Evolutionary conservation across 2,113 vertebrate species (phyloP).

Genomic region (Uria aalge): DNA sequence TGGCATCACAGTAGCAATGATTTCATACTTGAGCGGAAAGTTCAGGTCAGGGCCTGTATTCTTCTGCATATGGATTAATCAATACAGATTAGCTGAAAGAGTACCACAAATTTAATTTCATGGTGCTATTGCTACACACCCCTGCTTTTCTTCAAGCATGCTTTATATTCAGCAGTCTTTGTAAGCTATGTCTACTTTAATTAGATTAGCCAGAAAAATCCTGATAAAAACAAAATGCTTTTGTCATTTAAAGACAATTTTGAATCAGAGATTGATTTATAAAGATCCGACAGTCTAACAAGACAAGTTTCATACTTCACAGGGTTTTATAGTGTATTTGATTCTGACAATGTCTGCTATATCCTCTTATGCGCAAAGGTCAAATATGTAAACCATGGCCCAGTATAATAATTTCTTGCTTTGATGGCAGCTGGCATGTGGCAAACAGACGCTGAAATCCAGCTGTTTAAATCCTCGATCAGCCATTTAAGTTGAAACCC

Average conservation of each 20-base stretch:
- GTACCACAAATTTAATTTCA: background rate
- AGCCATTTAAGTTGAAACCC: background rate
- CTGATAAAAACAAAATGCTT: background rate
- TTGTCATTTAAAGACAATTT: background rate
- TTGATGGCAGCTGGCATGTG: background rate
- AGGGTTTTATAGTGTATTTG: background rate
- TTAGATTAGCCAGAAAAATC: background rate
- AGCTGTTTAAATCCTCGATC: background rate
- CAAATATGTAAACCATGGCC: background rate
- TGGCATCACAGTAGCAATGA: background rate
- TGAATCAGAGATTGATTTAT: background rate
- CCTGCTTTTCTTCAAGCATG: background rate
- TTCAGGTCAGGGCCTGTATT: background rate
- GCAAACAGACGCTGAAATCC: conserved; percentile 1
- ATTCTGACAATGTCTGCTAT: background rate
- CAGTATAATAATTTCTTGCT: background rate
- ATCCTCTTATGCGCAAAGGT: background rate
- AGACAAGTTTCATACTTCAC: background rate
- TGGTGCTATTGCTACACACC: background rate
- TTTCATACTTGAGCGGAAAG: background rate
- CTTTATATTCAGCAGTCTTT: background rate
- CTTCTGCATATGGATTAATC: background rate
- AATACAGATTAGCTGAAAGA: background rate
- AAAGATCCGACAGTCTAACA: background rate
- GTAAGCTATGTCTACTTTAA: background rate